Evolutionary conservation across 2,888 invertebrate species (phyloP).

Genomic region (Aleiodes alternator): DNA sequence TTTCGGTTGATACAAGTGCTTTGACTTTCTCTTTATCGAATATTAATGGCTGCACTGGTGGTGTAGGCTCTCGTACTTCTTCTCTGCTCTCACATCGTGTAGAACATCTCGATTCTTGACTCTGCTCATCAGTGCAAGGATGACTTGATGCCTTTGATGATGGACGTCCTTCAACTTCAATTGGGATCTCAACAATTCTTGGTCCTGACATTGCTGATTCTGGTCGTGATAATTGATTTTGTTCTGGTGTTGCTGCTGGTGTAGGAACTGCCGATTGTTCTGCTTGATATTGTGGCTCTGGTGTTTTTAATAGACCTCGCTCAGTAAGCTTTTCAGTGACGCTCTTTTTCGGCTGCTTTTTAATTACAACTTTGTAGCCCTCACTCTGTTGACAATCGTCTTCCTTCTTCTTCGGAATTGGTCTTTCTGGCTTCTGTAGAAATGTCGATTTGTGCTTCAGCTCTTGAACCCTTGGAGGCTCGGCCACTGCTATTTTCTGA

Average conservation of each 20-base stretch:
- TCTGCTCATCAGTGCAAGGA: slow-evolving; percentile 50
- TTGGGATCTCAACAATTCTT: slow-evolving; percentile 21
- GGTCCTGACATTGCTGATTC: slow-evolving; percentile 54
- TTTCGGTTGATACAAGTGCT: slow-evolving; percentile 75
- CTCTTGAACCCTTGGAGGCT: slow-evolving; percentile 66
- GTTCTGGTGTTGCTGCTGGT: slow-evolving; percentile 56
- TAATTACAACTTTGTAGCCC: slow-evolving; percentile 69
- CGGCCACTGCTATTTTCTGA: slow-evolving; percentile 66
- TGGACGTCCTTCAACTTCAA: slow-evolving; percentile 58
- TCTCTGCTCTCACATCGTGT: slow-evolving; percentile 40
- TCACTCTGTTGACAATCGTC: slow-evolving; percentile 54
- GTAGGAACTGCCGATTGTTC: slow-evolving; percentile 24
- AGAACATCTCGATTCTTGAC: slow-evolving; percentile 44
- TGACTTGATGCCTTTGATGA: slow-evolving; percentile 58
- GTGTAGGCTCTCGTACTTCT: slow-evolving; percentile 37
- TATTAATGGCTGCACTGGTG: slow-evolving; percentile 51
- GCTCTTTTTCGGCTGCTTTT: slow-evolving; percentile 70
- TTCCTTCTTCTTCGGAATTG: slow-evolving; percentile 77
- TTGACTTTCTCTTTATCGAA: slow-evolving; percentile 69
- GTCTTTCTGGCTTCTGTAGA: slow-evolving; percentile 84
- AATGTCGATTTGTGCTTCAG: slow-evolving; percentile 80
- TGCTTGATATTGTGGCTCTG: slow-evolving; percentile 57
- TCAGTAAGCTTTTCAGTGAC: slow-evolving; percentile 68
- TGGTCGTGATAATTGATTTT: slow-evolving; percentile 59
- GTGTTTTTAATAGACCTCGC: slow-evolving; percentile 61